Base-by-base conservation (phyloP, 2,113 vertebrate genomes). In the Eonycteris spelaea region DNA sequence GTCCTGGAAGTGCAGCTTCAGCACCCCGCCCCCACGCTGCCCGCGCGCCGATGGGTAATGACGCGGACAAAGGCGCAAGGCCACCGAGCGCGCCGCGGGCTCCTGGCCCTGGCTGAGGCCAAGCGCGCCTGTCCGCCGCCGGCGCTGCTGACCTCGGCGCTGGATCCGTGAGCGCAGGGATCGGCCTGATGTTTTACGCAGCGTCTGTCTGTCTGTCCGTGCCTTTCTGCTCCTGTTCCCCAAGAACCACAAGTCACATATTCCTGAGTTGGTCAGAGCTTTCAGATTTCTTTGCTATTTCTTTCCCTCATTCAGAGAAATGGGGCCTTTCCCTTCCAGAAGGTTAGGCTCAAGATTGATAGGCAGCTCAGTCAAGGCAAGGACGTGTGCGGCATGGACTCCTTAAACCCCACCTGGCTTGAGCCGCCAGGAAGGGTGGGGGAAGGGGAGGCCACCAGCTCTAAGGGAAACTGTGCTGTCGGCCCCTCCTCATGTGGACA, bases 1-100 rank as follows among this genome's bases (percentile, higher is more conserved):
- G 83, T 70, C 96, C 91, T 73, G 65, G 65, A 92, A 70, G 51
- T 78, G 95, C 95, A 90, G 84, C 94, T 57, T 96, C 95, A 90
- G 91, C 93, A 75, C 68, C 85, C 87, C 79, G 80, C 61, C 63
- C 21, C n/a, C 83, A 24, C 12, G n/a, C 67, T 11, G 21, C 35
- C 61, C 94, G 86, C 2, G 6, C 55, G 4, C 79, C 57, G 0
- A 55, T 40, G 63, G 61, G 53, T 15, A 22, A 88, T 21, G 4
- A 9, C 65, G 9, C 2, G 35, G 90, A 74, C 57, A 18, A 77
- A 68, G 83, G 70, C 61, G 43, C 15, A 70, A 19, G 68, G n/a
- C 90, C 10, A 4, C 0, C 3, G 63, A 26, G 75, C 21, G 4
- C 21, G 11, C 10, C 1, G 59, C 59, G 3, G 48, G 10, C 26